phyloP scores from a whole-genome alignment of 2,113 vertebrate species.

The Syngnathoides biaculeatus region DNA sequence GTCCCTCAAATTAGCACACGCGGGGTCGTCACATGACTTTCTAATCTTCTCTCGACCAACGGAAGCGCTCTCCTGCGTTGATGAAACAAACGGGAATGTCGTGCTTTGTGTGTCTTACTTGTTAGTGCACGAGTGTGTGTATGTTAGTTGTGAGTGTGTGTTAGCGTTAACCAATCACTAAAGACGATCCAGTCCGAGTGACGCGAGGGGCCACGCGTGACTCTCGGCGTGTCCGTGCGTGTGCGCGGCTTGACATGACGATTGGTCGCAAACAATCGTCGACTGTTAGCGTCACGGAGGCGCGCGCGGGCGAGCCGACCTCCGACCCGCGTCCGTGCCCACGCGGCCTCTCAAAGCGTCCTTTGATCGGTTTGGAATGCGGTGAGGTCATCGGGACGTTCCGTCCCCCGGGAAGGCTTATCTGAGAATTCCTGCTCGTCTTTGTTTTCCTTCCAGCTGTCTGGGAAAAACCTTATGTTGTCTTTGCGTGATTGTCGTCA shows the following conservation, averaged over 20 bases:
- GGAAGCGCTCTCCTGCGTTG: neutral
- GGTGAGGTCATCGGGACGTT: slow-evolving; percentile 77
- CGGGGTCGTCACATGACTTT: slow-evolving; percentile 8
- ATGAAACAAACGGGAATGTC: slow-evolving; percentile 7
- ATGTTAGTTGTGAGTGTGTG: too few relatives aligned
- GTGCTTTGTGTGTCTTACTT: neutral
- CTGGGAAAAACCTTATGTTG: too few relatives aligned
- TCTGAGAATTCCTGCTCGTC: too few relatives aligned
- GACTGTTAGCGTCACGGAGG: neutral
- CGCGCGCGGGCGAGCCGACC: slow-evolving; percentile 2
- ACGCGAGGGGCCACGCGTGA: neutral
- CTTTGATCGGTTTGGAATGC: slow-evolving; percentile 83
- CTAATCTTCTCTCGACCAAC: slow-evolving; percentile 45
- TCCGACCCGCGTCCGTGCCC: slow-evolving; percentile 11
- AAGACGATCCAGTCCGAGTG: too few relatives aligned
- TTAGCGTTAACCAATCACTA: too few relatives aligned
- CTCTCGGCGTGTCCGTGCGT: neutral
- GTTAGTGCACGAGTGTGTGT: too few relatives aligned
- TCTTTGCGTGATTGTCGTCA: too few relatives aligned
- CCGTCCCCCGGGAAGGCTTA: neutral
- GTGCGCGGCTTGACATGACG: neutral
- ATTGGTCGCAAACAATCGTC: neutral
- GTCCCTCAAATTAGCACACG: slow-evolving; percentile 29
- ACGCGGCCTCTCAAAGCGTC: slow-evolving; percentile 75
- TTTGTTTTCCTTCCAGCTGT: too few relatives aligned